These are phyloP conservation scores for Anastrepha ludens DNA, from an alignment of 1,140 invertebrate genomes.

Conservation along the genomic window DNA sequence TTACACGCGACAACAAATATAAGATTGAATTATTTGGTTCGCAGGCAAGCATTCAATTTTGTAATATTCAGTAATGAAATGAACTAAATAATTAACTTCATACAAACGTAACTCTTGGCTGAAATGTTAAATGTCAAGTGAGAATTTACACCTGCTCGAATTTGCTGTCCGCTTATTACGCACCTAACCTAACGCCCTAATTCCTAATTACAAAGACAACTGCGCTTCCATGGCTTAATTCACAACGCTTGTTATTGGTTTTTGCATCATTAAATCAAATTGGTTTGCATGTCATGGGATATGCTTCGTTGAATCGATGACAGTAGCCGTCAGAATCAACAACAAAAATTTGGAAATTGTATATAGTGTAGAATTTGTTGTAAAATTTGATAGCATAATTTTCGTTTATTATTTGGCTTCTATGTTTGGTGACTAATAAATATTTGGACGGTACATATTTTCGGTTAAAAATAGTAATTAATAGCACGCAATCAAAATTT, in stretches of 20 bases:
- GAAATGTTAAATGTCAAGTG: background rate
- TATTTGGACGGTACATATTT: too few species aligned
- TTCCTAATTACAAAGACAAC: too few species aligned
- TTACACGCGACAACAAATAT: too few species aligned
- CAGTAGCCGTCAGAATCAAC: background rate
- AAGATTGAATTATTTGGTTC: too few species aligned
- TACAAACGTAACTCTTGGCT: too few species aligned
- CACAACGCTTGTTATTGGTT: background rate
- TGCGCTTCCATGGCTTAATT: background rate
- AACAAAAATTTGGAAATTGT: background rate
- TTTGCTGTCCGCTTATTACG: background rate
- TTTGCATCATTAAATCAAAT: conserved; percentile 9
- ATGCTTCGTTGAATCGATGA: background rate
- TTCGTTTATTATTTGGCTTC: background rate
- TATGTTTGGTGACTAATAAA: too few species aligned
- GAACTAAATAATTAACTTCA: too few species aligned
- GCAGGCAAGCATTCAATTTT: too few species aligned
- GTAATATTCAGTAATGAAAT: too few species aligned
- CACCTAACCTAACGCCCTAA: background rate
- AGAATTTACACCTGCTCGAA: background rate
- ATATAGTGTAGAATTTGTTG: background rate
- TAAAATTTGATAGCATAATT: background rate
- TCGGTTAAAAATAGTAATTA: too few species aligned
- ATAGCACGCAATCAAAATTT: too few species aligned
- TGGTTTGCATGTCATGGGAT: background rate